phyloP scores from a whole-genome alignment of 1,140 invertebrate genomes.

The Drosophila watanabei region DNA sequence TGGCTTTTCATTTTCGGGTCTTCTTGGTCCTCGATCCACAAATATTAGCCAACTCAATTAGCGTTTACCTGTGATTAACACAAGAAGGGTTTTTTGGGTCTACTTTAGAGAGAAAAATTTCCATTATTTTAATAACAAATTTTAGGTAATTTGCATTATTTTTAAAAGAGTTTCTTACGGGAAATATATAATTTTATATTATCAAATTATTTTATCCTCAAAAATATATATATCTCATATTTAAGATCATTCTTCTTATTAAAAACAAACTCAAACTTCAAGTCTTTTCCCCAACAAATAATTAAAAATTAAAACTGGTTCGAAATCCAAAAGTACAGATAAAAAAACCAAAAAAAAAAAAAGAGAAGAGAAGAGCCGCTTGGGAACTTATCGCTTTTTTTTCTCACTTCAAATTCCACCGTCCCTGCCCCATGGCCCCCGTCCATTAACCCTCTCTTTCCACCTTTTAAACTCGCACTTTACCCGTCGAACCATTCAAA shows the following conservation, averaged over 20 bases:
- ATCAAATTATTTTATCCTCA: not conserved
- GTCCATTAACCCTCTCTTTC: not conserved
- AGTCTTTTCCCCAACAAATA: not conserved
- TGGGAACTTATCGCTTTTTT: conserved; percentile 57
- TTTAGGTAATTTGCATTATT: not conserved
- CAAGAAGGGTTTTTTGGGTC: not conserved
- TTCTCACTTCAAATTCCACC: conserved; percentile 49
- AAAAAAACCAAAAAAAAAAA: not conserved
- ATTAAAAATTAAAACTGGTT: conserved; percentile 18
- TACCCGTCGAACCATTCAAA: conserved; percentile 78
- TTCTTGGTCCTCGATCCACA: conserved; percentile 10
- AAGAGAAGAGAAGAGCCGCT: conserved; percentile 16
- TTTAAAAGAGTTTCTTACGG: not conserved
- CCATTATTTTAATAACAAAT: not conserved
- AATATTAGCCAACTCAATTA: conserved; percentile 38
- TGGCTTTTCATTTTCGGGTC: conserved; percentile 5
- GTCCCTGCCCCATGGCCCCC: not conserved
- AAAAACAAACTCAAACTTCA: not conserved
- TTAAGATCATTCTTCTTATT: not conserved
- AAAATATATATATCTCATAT: not conserved
- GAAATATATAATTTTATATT: not conserved
- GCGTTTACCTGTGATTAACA: conserved; percentile 30
- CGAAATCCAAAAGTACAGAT: conserved; percentile 22
- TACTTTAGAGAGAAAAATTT: not conserved
- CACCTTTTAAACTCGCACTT: conserved; percentile 54